Conservation (phyloP, 2,888 invertebrate species). For the Lysandra bellargus region DNA sequence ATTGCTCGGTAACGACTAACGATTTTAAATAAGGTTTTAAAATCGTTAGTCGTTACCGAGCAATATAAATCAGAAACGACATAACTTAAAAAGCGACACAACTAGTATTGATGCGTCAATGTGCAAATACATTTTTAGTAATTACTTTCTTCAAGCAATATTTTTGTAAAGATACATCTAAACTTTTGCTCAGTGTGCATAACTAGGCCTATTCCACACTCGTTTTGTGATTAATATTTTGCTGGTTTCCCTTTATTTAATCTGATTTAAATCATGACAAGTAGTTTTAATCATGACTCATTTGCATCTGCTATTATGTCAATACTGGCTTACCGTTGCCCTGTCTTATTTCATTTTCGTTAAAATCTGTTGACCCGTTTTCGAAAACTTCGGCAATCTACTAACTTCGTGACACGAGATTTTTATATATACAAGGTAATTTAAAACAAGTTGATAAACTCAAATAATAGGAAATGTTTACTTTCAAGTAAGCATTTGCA, state of each 20-base stretch:
- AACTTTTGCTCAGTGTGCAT: constrained; percentile 11
- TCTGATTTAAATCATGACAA: constrained; percentile 13
- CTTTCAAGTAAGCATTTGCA: background rate
- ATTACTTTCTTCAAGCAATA: background rate
- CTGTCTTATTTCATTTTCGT: background rate
- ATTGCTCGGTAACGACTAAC: background rate
- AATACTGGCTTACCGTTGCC: background rate
- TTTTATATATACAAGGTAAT: background rate
- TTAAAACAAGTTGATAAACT: background rate
- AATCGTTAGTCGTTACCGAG: background rate
- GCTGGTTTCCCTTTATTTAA: background rate
- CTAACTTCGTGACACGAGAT: background rate
- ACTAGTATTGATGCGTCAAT: background rate
- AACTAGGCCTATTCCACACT: constrained; percentile 4
- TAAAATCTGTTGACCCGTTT: background rate
- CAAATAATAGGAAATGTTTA: background rate
- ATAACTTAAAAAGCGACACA: background rate
- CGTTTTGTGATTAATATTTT: background rate
- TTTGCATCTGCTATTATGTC: background rate
- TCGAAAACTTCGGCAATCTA: background rate
- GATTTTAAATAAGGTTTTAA: background rate
- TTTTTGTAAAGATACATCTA: constrained; percentile 4
- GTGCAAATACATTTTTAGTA: background rate
- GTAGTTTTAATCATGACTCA: background rate
- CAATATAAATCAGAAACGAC: background rate